Percentiles rank a stretch among this genome's conserved stretches.
Evolutionary conservation across 2,888 invertebrate species (phyloP).

Genomic region (Hofmannophila pseudospretella): DNA sequence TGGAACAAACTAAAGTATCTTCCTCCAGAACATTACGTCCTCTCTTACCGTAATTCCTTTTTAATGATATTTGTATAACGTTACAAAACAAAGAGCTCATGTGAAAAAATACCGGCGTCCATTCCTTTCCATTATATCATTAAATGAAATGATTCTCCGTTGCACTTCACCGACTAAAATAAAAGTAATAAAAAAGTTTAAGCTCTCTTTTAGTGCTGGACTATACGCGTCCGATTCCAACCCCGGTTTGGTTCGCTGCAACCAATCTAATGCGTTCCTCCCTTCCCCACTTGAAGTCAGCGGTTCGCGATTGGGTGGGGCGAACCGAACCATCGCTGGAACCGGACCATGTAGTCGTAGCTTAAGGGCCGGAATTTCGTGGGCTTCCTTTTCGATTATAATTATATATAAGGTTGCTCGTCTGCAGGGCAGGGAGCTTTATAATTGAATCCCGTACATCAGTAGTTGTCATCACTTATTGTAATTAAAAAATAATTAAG

Average conservation of each 20-base stretch:
- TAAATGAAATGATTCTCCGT: constrained; percentile 3
- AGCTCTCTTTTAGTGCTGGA: no score
- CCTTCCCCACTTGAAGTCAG: no score
- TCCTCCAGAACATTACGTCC: no score
- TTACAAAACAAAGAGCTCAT: neutral
- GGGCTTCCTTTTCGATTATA: constrained; percentile 22
- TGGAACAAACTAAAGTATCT: no score
- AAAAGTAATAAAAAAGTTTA: no score
- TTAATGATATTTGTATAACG: constrained; percentile 3
- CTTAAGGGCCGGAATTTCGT: constrained; percentile 1
- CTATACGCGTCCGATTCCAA: no score
- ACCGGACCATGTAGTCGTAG: no score
- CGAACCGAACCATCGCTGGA: no score
- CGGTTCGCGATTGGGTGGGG: no score
- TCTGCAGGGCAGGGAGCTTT: constrained; percentile 19
- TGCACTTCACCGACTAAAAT: neutral
- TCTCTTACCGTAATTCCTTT: neutral
- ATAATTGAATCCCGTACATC: constrained; percentile 42
- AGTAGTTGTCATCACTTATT: constrained; percentile 46
- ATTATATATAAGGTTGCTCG: constrained; percentile 38
- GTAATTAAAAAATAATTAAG: constrained; percentile 49
- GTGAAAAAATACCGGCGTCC: neutral
- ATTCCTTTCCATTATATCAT: constrained; percentile 2
- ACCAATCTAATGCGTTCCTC: no score
- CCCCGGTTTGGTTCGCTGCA: no score